Base-by-base conservation (phyloP, 2,888 invertebrate genomes). In the Meta bourneti region DNA sequence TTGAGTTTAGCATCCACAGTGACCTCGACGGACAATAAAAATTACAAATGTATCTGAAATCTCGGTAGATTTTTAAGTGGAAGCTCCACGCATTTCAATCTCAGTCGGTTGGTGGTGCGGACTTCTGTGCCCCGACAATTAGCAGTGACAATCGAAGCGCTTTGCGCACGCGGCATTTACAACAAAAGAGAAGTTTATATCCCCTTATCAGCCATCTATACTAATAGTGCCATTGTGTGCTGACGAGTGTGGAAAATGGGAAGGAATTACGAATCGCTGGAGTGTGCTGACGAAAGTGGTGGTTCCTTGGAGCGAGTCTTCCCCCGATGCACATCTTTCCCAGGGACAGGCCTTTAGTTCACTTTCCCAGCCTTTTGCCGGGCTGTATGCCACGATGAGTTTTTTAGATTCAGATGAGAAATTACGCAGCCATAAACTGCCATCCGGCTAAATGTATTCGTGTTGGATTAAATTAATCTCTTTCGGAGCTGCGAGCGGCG, bases 141-240 rank as follows among this genome's bases (percentile, higher is more conserved):
- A 61, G 61, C 61, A 16, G 61, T 34, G 61, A 61, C 61, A 61
- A 78, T 34, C 19, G 78, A 61, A 61, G 79, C 79, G 54, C 11
- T 61, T 61, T 34, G 79, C 61, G 34, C 70, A 85, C 49, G 75
- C 75, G 61, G 85, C 85, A 49, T 69, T 61, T 75, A 69, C 72
- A 52, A 87, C 87, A 87, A 87, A 87, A 87, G 87, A 13, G 78
- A 69, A 61, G 77, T 75, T 79, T 82, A 77, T 86, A 51, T 49
- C 89, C 49, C 69, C 81, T 90, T 85, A 90, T 90, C 85, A 70
- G 80, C 74, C 81, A 80, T 90, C 85, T 84, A 19, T 61, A 52
- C 90, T 85, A 90, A 90, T 86, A 85, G 85, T 70, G 90, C 74
- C 74, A 90, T 90, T 90, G 90, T 90, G 80, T 84, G 79, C 85